Evolutionary conservation across 2,888 invertebrate species (phyloP), one percentile per base, ranked within the genome.

Genomic region (Cryptocheilus praepositus): DNA sequence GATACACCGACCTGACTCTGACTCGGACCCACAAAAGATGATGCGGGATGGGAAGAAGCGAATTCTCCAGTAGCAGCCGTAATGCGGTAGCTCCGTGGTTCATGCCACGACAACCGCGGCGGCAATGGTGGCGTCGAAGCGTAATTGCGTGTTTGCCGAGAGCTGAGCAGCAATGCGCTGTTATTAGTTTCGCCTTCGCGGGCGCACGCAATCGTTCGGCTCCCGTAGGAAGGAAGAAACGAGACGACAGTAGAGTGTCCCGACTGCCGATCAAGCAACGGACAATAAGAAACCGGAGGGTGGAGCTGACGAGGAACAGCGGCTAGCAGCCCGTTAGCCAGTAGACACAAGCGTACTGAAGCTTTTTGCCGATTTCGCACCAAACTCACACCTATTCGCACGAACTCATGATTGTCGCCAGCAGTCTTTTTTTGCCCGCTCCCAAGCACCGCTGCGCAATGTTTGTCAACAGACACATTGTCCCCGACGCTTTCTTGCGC

Each of bases 81-180:
- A 76, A 79, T 74, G 77, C 74, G 77, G 81, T 81, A 83, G 83
- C 82, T 60, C 67, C 3, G 15, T 49, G 70, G 68, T 64, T 76
- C 76, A 71, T 71, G 71, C 70, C 68, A 57, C 67, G 73, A 61
- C 67, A 60, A 74, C 49, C 16, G 16, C 49, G 16, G 16, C 49
- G 25, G 25, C 36, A 36, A 36, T 36, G 36, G 36, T 36, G 11
- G 36, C 36, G 36, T 36, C 72, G 66, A 61, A 59, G 51, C 77
- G 71, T 84, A 84, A 82, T 84, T 85, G 81, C 83, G 83, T 84
- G 83, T 85, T 85, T 83, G 81, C 82, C 77, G 74, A 81, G 81
- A 78, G 71, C 68, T 46, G 61, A 63, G 54, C 57, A 49, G 61
- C 64, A 52, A 54, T 70, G 72, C 74, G 75, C 72, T 83, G 80